Conservation (phyloP, 2,113 vertebrate species). For the Onychorhynchus coronatus region DNA sequence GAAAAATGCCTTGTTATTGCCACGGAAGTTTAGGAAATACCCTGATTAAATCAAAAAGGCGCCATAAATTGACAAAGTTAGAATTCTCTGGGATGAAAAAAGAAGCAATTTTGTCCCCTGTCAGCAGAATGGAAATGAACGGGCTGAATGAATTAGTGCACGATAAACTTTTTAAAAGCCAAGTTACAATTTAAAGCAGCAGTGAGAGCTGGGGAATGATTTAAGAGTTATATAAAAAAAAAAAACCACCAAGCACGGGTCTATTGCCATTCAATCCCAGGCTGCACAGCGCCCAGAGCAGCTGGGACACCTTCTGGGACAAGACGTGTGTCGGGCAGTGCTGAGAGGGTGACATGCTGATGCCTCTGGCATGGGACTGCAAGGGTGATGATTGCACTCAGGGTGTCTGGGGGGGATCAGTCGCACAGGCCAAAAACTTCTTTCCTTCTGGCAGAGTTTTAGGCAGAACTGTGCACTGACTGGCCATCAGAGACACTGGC, state of each 20-base stretch:
- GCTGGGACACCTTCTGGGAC: not conserved
- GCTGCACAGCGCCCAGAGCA: not conserved
- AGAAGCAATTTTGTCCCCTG: conserved; percentile 14
- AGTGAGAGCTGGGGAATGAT: not conserved
- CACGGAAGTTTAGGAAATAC: conserved; percentile 18
- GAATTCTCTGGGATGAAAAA: conserved; percentile 7
- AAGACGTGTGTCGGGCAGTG: not conserved
- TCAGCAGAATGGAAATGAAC: conserved; percentile 64
- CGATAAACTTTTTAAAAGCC: conserved; percentile 38
- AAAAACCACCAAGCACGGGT: not conserved
- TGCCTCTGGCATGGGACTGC: accelerated
- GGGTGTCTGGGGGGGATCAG: accelerated
- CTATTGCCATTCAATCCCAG: not conserved
- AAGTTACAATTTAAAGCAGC: conserved; percentile 31
- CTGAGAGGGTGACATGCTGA: not conserved
- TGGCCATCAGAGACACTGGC: accelerated
- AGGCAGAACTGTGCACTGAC: not conserved
- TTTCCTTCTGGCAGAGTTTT: not conserved
- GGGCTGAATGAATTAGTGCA: conserved; percentile 22
- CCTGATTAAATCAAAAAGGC: conserved; percentile 44
- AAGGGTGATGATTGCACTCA: not conserved
- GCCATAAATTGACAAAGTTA: conserved; percentile 1
- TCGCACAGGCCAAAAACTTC: not conserved
- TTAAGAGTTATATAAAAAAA: not conserved
- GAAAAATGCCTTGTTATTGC: not conserved